A percentile compares a stretch with the other conserved stretches of the same genome.
These are phyloP conservation scores for Parazoanthus atlanticus DNA, from an alignment of 92 coral and sea anemone species.

Conservation along the genomic window DNA sequence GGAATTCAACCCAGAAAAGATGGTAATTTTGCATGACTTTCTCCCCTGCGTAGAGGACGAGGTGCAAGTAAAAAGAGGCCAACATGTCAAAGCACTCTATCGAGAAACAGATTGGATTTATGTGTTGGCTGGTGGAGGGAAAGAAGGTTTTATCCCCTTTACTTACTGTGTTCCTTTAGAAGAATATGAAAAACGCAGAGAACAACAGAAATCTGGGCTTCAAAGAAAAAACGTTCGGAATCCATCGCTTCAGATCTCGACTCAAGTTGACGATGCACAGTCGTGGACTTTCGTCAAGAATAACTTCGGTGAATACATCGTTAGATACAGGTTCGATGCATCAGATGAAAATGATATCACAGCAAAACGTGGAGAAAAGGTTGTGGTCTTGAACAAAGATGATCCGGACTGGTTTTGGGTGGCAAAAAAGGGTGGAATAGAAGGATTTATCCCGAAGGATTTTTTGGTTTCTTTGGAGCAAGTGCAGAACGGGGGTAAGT, in stretches of 20 bases:
- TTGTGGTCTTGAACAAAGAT: conserved; percentile 83
- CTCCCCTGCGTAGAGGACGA: conserved; percentile 98
- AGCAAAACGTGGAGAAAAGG: conserved; percentile 81
- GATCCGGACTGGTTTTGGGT: conserved; percentile 98
- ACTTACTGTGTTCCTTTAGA: conserved; percentile 86
- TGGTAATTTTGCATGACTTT: conserved; percentile 94
- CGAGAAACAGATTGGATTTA: conserved; percentile 96
- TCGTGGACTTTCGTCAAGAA: conserved; percentile 67
- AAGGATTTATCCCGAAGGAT: conserved; percentile 94
- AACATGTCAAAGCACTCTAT: conserved; percentile 88
- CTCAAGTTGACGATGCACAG: conserved; percentile 55
- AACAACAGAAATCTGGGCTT: conserved; percentile 59
- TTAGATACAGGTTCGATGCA: conserved; percentile 84
- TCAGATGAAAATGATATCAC: conserved; percentile 86
- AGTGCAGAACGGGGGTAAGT: conserved; percentile 69
- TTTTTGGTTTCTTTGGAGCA: conserved; percentile 65
- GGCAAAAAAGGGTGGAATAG: conserved; percentile 59
- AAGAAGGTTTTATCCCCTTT: conserved; percentile 93
- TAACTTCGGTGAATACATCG: conserved; percentile 82
- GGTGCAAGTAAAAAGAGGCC: conserved; percentile 85
- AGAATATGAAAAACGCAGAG: conserved; percentile 80
- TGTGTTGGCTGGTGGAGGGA: conserved; percentile 76
- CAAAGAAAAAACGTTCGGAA: conserved; percentile 59
- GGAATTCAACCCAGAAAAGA: conserved; percentile 88
- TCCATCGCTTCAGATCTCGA: conserved; percentile 61